Percentiles rank a stretch among this genome's conserved stretches.
Evolutionary conservation across 1,140 invertebrate species (phyloP).

Genomic region (Calephelis nemesis): DNA sequence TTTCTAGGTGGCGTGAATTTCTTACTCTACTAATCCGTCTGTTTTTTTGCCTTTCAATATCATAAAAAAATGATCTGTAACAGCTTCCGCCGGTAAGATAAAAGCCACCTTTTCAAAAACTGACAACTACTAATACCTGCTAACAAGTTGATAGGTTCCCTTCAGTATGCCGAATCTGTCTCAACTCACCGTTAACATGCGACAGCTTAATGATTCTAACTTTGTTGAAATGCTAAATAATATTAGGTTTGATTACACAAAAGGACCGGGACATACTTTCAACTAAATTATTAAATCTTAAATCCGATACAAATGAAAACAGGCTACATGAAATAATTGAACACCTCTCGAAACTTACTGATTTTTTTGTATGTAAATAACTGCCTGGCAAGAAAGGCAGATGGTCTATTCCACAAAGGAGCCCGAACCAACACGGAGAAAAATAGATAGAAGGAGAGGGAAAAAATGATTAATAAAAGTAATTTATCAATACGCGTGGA

Average conservation of each 20-base stretch:
- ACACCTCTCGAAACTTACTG: constrained; percentile 23
- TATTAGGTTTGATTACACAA: constrained; percentile 28
- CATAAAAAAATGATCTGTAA: no score
- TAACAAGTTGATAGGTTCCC: constrained; percentile 30
- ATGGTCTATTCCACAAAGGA: no score
- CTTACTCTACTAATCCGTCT: no score
- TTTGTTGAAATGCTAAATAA: constrained; percentile 35
- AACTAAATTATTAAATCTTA: constrained; percentile 18
- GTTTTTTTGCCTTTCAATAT: no score
- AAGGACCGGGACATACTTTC: constrained; percentile 28
- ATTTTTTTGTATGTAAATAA: no score
- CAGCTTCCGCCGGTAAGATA: constrained; percentile 25
- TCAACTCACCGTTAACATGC: constrained; percentile 32
- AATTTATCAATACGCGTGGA: no score
- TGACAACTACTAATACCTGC: constrained; percentile 24
- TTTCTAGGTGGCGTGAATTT: no score
- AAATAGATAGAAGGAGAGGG: no score
- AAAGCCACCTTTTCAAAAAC: constrained; percentile 37
- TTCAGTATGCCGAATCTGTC: constrained; percentile 33
- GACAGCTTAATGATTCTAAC: constrained; percentile 33
- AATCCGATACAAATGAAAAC: constrained; percentile 29
- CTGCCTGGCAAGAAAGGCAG: no score
- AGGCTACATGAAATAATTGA: constrained; percentile 33
- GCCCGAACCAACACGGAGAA: no score
- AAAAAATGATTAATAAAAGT: no score